Conservation (phyloP, 2,797 vertebrate species). For the Pelobates cultripes region DNA sequence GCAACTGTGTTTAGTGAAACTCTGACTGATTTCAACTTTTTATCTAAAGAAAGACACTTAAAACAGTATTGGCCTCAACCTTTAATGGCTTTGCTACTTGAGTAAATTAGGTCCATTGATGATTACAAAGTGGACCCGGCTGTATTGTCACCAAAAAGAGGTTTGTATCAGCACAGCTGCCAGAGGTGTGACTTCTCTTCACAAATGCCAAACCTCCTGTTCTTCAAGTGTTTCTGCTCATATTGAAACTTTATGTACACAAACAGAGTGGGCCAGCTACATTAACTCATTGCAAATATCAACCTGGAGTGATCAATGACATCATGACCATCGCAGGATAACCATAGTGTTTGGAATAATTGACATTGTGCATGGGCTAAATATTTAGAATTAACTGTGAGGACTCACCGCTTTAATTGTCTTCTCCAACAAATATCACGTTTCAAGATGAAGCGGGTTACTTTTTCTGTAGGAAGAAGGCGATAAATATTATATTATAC, state of each 20-base stretch:
- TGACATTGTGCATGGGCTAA: no score
- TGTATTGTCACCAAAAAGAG: neutral
- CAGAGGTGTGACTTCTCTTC: neutral
- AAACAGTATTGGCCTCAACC: neutral
- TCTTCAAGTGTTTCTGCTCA: no score
- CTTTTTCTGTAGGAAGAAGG: constrained; percentile 65
- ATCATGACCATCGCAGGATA: no score
- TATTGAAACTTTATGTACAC: no score
- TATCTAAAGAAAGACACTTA: neutral
- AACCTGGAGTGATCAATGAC: no score
- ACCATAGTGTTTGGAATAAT: no score
- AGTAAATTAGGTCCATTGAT: neutral
- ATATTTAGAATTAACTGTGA: no score
- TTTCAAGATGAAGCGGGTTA: constrained; percentile 68
- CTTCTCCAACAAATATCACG: constrained; percentile 68
- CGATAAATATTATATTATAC: neutral
- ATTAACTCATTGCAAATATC: no score
- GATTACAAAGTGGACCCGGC: neutral
- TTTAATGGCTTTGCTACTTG: constrained; percentile 5
- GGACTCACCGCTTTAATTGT: constrained; percentile 75
- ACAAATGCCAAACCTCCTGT: no score
- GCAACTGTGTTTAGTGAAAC: neutral
- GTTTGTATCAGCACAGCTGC: neutral
- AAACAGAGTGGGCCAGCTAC: no score
- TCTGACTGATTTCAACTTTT: neutral